Evolutionary conservation across 2,797 vertebrate species (phyloP).

Genomic region (Hipposideros larvatus): DNA sequence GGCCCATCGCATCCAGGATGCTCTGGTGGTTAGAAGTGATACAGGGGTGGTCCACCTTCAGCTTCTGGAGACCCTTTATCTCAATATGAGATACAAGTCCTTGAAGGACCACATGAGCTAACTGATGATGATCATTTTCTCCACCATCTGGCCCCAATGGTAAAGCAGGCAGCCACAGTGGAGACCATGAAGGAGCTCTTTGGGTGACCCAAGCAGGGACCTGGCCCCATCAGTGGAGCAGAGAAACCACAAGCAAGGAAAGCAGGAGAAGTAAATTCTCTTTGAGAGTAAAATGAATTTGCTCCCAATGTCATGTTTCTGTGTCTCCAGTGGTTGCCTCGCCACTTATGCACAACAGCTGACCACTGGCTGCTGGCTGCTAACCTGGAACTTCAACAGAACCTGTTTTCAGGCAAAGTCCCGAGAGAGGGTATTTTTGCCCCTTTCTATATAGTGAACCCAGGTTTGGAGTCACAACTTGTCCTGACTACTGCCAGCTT

Average conservation of each 20-base stretch:
- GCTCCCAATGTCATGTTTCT: background rate
- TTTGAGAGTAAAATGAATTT: background rate
- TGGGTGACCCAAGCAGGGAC: background rate
- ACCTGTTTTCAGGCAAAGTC: background rate
- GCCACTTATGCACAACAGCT: background rate
- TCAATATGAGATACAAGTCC: conserved; percentile 92
- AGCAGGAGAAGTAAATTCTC: background rate
- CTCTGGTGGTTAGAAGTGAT: conserved; percentile 98
- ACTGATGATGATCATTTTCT: conserved; percentile 90
- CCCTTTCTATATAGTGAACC: conserved; percentile 4
- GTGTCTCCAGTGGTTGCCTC: background rate
- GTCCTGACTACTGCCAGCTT: background rate
- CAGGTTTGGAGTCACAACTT: background rate
- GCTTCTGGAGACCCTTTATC: conserved; percentile 93
- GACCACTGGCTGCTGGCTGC: background rate
- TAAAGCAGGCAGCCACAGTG: background rate
- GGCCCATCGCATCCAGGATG: conserved; percentile 94
- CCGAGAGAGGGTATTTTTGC: background rate
- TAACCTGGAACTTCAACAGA: background rate
- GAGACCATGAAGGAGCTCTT: background rate
- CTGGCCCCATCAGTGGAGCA: background rate
- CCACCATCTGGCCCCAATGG: fast-evolving
- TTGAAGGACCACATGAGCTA: conserved; percentile 92
- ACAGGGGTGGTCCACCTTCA: conserved; percentile 92
- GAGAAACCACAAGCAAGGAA: background rate